Evolutionary conservation across 2,797 vertebrate species (phyloP).

Genomic region (Tolypeutes matacus): DNA sequence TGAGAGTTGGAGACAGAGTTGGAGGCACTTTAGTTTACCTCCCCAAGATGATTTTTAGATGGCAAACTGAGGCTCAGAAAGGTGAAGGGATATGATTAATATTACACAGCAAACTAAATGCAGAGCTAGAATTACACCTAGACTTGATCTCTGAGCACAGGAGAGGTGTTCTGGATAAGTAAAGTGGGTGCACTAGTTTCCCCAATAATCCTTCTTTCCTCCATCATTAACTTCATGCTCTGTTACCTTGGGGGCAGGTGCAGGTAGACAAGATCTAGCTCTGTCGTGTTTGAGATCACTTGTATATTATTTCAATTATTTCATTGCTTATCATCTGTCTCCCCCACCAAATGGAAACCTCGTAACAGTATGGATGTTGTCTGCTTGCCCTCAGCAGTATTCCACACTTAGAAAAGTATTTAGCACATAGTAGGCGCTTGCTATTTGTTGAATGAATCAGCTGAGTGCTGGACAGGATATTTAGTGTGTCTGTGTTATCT

Average conservation of each 20-base stretch:
- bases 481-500: background rate
- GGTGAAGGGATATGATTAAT: background rate
- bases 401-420: background rate
- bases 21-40: background rate
- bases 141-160: background rate
- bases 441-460: background rate
- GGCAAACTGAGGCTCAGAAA: background rate
- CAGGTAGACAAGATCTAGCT: background rate
- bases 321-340: background rate
- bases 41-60: background rate
- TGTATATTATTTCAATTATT: background rate
- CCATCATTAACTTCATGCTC: background rate
- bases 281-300: background rate
- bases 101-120: background rate
- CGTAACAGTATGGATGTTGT: background rate
- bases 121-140: background rate
- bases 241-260: too few relatives aligned
- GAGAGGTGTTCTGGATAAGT: background rate
- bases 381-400: background rate
- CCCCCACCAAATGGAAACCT: background rate
- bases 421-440: background rate
- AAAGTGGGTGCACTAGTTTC: background rate
- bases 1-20: background rate
- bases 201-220: background rate
- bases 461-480: background rate